Percentiles rank a stretch among this genome's conserved stretches.
Evolutionary conservation across 2,888 invertebrate species (phyloP).

Genomic region (Hirudinaria manillensis): DNA sequence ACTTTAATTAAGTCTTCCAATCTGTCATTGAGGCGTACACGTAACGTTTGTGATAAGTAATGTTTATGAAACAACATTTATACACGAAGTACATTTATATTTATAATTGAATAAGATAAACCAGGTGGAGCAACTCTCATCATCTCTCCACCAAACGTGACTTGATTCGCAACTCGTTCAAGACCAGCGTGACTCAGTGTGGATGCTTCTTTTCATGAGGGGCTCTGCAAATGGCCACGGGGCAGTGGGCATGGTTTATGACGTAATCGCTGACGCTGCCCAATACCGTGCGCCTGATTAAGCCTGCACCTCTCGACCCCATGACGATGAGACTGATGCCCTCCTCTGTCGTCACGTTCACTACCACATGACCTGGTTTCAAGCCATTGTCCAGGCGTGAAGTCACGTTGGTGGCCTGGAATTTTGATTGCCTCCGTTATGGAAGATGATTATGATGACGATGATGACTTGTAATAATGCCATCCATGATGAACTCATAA

Average conservation of each 20-base stretch:
- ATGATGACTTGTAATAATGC: too few species aligned
- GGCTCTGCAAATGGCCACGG: slow-evolving; percentile 27
- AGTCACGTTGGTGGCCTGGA: background rate
- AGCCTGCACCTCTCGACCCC: slow-evolving; percentile 20
- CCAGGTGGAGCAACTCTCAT: too few species aligned
- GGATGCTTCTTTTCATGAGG: slow-evolving; percentile 1
- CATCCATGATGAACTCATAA: too few species aligned
- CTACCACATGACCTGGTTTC: slow-evolving; percentile 31
- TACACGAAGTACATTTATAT: too few species aligned
- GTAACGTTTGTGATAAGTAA: too few species aligned
- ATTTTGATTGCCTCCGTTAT: background rate
- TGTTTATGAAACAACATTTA: too few species aligned
- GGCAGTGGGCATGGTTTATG: slow-evolving; percentile 28
- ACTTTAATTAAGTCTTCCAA: too few species aligned
- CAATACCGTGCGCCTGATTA: slow-evolving; percentile 24
- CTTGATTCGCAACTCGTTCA: background rate
- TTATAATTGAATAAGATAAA: too few species aligned
- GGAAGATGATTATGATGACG: too few species aligned
- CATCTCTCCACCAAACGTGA: too few species aligned
- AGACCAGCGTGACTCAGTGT: background rate
- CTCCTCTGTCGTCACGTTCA: slow-evolving; percentile 27
- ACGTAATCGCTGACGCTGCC: slow-evolving; percentile 31
- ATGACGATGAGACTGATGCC: slow-evolving; percentile 22
- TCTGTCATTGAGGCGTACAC: too few species aligned
- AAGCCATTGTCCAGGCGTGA: slow-evolving; percentile 3